phyloP scores from a whole-genome alignment of 2,113 vertebrate genomes.

The Hipposideros armiger region DNA sequence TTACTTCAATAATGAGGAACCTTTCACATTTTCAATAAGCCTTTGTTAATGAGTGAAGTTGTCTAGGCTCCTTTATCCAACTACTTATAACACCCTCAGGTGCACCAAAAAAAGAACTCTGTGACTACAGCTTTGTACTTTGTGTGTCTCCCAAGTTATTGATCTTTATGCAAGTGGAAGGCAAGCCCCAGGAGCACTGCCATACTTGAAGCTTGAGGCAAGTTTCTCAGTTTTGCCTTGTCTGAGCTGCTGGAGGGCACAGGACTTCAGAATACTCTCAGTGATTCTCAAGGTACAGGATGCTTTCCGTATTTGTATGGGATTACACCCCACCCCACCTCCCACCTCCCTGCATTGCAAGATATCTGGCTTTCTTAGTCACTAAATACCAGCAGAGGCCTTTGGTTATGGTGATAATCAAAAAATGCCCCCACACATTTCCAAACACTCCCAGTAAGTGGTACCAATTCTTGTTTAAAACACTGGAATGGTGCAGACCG shows the following conservation, averaged over 20 bases:
- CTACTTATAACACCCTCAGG: background rate
- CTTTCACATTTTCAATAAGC: background rate
- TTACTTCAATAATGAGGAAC: background rate
- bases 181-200: background rate
- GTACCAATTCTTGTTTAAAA: background rate
- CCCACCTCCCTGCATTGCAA: background rate
- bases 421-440: background rate
- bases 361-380: background rate
- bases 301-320: background rate
- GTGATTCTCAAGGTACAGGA: background rate
- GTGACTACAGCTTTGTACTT: background rate
- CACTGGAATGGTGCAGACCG: background rate
- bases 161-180: background rate
- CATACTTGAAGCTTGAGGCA: background rate
- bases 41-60: background rate
- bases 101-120: background rate
- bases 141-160: background rate
- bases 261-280: background rate
- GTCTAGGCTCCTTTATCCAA: background rate
- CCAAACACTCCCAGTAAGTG: background rate
- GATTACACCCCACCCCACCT: no score
- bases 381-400: background rate
- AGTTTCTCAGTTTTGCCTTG: background rate
- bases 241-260: background rate
- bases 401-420: background rate